Base-by-base conservation (phyloP, 2,888 invertebrate genomes). In the Tetropium fuscum region DNA sequence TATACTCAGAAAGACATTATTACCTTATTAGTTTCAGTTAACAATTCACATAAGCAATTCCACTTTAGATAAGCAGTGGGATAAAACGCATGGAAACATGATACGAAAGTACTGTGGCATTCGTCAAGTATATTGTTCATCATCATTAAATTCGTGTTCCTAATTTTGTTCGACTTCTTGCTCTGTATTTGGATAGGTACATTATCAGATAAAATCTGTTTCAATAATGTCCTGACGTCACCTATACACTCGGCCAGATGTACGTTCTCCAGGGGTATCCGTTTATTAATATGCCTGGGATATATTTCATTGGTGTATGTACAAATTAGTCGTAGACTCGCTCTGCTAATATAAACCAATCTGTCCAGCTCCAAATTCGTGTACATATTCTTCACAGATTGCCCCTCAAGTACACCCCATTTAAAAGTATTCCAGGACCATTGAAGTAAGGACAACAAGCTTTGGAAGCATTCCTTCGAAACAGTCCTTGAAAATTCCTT, bases 51-150 rank as follows among this genome's bases (percentile, higher is more conserved):
- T 0, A 98, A 83, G 74, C 94, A 93, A 66, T 91, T 91, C 97
- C 97, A 97, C 79, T 97, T 97, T 48, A 97, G 83, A 51, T 90
- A 90, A 0, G 94, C 93, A 0, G 96, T 97, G 0, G 98, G 97
- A 81, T 95, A 97, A 83, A 98, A 98, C 0, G 95, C 95, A 80
- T 97, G 95, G 76, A 96, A 98, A 77, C 97, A 96, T 2, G 92
- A 87, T 1, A 94, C 92, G 77, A 96, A 94, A 1, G 97, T 95
- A 53, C 89, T 88, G 70, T 97, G 95, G 56, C 95, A 95, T 80
- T 98, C 97, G 49, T 92, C 91, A 53, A 97, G 82, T 65, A 97
- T 92, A 22, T 90, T 87, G 51, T 86, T 85, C 1, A 89, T 88
- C 85, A 92, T 84, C 56, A 87, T 87, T 36, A 86, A 75, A 7